A percentile compares a stretch with the other conserved stretches of the same genome.
Conservation (phyloP, 2,113 vertebrate species). For the Cavia porcellus region DNA sequence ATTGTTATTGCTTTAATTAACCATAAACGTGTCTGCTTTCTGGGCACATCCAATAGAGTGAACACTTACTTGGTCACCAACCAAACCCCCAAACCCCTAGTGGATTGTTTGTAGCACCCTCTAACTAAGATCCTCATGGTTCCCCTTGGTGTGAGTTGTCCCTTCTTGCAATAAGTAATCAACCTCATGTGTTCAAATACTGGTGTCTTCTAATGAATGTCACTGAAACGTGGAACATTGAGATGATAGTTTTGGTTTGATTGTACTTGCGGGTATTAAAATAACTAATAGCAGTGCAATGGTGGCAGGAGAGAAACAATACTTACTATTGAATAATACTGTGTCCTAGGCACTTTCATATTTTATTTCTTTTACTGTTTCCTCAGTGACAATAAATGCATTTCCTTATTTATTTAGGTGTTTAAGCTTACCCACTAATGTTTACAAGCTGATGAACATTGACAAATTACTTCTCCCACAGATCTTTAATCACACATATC, state of each 20-base stretch:
- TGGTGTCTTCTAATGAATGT: not conserved
- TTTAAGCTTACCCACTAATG: not conserved
- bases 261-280: not conserved
- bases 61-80: not conserved
- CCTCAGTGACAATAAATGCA: not conserved
- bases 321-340: not conserved
- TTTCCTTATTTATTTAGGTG: not conserved
- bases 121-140: not conserved
- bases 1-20: not conserved
- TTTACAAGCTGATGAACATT: not conserved
- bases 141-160: too few relatives aligned
- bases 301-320: not conserved
- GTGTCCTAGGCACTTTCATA: not conserved
- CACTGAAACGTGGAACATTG: not conserved
- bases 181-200: not conserved
- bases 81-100: not conserved
- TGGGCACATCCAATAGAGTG: not conserved
- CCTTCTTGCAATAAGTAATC: not conserved
- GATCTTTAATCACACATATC: not conserved
- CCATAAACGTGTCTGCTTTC: not conserved
- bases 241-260: not conserved
- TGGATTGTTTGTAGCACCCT: not conserved
- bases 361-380: not conserved
- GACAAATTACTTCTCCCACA: not conserved
- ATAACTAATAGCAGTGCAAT: not conserved